These are phyloP conservation scores for Melanophora roralis DNA, from an alignment of 2,888 invertebrate species.

Conservation along the genomic window DNA sequence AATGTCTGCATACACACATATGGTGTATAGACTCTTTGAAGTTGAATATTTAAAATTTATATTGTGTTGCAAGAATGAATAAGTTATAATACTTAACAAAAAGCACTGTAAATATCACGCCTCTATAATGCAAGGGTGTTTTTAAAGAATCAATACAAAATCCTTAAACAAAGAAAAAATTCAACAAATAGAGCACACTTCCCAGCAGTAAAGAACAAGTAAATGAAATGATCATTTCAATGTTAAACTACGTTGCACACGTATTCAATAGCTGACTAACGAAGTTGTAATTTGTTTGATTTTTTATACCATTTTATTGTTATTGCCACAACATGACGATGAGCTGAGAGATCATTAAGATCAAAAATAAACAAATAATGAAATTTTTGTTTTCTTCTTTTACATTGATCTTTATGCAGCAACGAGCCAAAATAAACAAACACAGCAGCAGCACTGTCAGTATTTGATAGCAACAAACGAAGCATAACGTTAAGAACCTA, in stretches of 20 bases:
- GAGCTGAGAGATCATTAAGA: slow-evolving; percentile 46
- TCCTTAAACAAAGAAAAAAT: not conserved
- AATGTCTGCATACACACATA: not conserved
- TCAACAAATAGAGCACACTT: slow-evolving; percentile 18
- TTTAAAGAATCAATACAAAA: slow-evolving; percentile 2
- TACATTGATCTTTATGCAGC: not conserved
- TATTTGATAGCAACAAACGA: slow-evolving; percentile 23
- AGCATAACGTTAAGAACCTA: slow-evolving; percentile 33
- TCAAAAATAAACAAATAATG: slow-evolving; percentile 50
- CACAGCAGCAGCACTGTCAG: slow-evolving; percentile 29
- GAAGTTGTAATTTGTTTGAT: slow-evolving; percentile 54
- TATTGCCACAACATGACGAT: slow-evolving; percentile 34
- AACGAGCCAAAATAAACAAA: not conserved
- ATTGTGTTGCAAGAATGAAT: not conserved
- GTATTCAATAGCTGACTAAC: slow-evolving; percentile 52
- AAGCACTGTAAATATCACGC: slow-evolving; percentile 19
- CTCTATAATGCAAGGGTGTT: slow-evolving; percentile 39
- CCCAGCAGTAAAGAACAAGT: slow-evolving; percentile 33
- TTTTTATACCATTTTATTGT: slow-evolving; percentile 48
- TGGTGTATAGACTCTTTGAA: not conserved
- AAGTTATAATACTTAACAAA: slow-evolving; percentile 5
- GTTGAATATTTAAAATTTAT: not conserved
- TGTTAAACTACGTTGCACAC: not conserved
- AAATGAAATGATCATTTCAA: slow-evolving; percentile 44
- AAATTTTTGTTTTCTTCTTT: slow-evolving; percentile 34